Percentiles rank a stretch among this genome's conserved stretches.
Evolutionary conservation across 2,888 invertebrate genomes (phyloP).

Genomic region (Erpobdella octoculata): DNA sequence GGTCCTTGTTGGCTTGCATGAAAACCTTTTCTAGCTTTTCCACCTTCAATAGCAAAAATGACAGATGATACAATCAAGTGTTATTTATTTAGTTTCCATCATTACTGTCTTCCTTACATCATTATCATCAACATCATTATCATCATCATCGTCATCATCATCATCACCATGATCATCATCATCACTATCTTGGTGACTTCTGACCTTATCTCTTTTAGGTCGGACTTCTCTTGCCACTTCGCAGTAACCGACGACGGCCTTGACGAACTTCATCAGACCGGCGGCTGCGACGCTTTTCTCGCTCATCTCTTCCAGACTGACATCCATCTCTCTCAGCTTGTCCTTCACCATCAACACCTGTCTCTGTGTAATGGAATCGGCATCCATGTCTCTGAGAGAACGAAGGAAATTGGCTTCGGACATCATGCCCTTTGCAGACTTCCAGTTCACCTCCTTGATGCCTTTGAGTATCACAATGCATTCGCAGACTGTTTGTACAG

Average conservation of each 20-base stretch:
- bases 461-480: conserved; percentile 78
- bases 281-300: conserved; percentile 75
- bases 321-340: conserved; percentile 51
- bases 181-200: not conserved
- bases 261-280: conserved; percentile 74
- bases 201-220: conserved; percentile 61
- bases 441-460: conserved; percentile 78
- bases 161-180: not conserved
- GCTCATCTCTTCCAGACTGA: conserved; percentile 69
- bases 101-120: not conserved
- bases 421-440: conserved; percentile 84
- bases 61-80: not conserved
- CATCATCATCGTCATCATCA: not conserved
- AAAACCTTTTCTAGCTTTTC: conserved; percentile 67
- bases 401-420: conserved; percentile 75
- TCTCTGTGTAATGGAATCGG: conserved; percentile 50
- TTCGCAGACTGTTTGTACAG: conserved; percentile 80
- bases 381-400: conserved; percentile 76
- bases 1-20: conserved; percentile 54
- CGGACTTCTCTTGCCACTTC: conserved; percentile 71
- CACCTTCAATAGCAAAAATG: conserved; percentile 54
- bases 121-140: not conserved
- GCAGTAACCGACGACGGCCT: conserved; percentile 80
- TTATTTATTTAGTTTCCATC: not conserved
- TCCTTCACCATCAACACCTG: conserved; percentile 41